Evolutionary conservation across 2,113 vertebrate genomes (phyloP), one percentile per base, ranked within the genome.

Genomic region (Cebidichthys violaceus): DNA sequence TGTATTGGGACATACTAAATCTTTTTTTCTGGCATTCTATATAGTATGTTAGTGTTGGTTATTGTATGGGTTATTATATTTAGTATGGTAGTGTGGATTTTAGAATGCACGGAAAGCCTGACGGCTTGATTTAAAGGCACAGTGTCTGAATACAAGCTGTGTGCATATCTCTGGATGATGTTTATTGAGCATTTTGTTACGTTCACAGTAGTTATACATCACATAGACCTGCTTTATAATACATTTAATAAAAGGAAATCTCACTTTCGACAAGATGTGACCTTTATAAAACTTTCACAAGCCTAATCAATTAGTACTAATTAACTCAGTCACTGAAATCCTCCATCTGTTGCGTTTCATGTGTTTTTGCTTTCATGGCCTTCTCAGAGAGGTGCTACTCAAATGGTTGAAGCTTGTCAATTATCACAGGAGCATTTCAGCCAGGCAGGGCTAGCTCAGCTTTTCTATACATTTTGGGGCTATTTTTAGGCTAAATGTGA

Each of bases 401-500:
- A 31, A 31, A 61, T 6, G 6, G 9, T 65, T 72, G 15, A 5
- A 5, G 2, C 18, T 27, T 41, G 54, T 45, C 59, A 64, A 65
- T 31, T 35, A 22, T 65, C 33, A 59, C 29, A 20, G 3, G 37
- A 50, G 17, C 18, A 47, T 76, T 59, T 47, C 18, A 39, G 65
- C 5, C 10, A 76, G 33, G 71, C 24, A 57, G 10, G 8, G 3
- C 70, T 14, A 50, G 59, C 47, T 84, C 66, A 64, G 77, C 43
- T 75, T 84, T 68, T 6, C 17, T 24, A 55, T 54, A 8, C 39
- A 9, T 82, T 86, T 78, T 35, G 4, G 41, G n/a, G 52, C 70
- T 88, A 88, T 88, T 78, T 70, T 70, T 79, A 79, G 81, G 39
- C 17, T 18, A 37, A 73, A 78, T 64, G 4, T 20, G 77, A 81